A percentile compares a stretch with the other conserved stretches of the same genome.
phyloP scores from a whole-genome alignment of 2,888 invertebrate species.

The Calameuta idolon region DNA sequence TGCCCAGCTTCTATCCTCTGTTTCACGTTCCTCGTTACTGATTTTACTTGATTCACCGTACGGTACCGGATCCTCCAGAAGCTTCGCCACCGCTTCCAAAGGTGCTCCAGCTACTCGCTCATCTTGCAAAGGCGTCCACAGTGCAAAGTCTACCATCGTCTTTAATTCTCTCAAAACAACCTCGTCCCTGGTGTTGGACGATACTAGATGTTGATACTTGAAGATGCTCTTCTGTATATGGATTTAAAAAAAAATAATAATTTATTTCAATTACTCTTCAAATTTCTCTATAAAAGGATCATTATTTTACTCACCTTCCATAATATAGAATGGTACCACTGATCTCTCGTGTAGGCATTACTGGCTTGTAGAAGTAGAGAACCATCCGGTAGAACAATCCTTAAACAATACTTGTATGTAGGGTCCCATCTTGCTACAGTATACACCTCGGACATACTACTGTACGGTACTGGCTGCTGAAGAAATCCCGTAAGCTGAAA shows the following conservation, averaged over 20 bases:
- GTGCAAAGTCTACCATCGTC: constrained; percentile 82
- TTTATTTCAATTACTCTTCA: background rate
- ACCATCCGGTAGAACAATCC: constrained; percentile 81
- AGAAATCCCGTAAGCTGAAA: constrained; percentile 75
- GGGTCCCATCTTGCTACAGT: constrained; percentile 83
- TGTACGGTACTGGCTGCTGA: constrained; percentile 77
- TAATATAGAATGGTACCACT: constrained; percentile 84
- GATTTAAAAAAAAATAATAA: constrained; percentile 7
- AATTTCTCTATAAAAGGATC: background rate
- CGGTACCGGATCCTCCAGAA: constrained; percentile 70
- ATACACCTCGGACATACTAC: constrained; percentile 82
- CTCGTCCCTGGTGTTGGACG: constrained; percentile 76
- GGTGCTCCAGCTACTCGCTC: constrained; percentile 80
- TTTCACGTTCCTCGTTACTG: constrained; percentile 42
- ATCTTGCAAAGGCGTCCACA: constrained; percentile 82
- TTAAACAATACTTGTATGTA: constrained; percentile 82
- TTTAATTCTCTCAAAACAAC: constrained; percentile 82
- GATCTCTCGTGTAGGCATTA: constrained; percentile 84
- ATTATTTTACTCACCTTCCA: constrained; percentile 75
- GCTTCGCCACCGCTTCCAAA: constrained; percentile 78
- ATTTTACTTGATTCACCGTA: background rate
- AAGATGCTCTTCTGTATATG: constrained; percentile 78
- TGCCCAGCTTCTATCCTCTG: constrained; percentile 69
- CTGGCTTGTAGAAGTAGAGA: constrained; percentile 80
- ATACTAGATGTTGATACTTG: constrained; percentile 78